Base-by-base conservation (phyloP, 2,888 invertebrate genomes). In the Parnassius orleans region DNA sequence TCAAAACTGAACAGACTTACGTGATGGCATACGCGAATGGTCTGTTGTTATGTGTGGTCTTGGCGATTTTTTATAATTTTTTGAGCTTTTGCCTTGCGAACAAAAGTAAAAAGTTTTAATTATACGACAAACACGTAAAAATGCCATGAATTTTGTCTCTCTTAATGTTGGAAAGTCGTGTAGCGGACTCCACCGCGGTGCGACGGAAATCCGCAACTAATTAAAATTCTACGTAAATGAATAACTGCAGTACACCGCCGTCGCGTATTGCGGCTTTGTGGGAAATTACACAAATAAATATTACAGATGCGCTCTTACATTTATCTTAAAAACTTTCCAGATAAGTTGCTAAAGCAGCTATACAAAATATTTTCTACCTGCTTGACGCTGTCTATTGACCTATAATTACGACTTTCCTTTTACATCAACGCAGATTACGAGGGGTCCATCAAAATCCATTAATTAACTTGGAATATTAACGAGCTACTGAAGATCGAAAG, bases 401-500 rank as follows among this genome's bases (percentile, higher is more conserved):
- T 79, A 74, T 83, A 83, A 84, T 84, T 82, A 84, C 70, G 67
- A 77, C 77, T 81, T 85, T 78, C 78, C 78, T 81, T 77, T 76
- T 73, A 79, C 81, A 80, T 75, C 73, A 68, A 70, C 72, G 69
- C 72, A 78, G 81, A 87, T 87, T 85, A 83, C 75, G 74, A 67
- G 58, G 70, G 82, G 79, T 83, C 83, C 85, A 86, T 87, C 85
- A 86, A 84, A 87, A 84, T 85, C 83, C 84, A 87, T 85, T 89
- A 88, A 89, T 87, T 89, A 86, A 84, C 83, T 86, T 77, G 73
- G 80, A 87, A 87, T 86, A 87, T 87, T 87, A 86, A 87, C 83
- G 83, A 86, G 83, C 79, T 76, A 72, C 80, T 79, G 77, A 79
- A 81, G 81, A 86, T 84, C 78, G 78, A 85, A 89, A 87, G 83